These are phyloP conservation scores for Psilanteris sp. DNA, from an alignment of 1,140 invertebrate species.

Conservation along the genomic window DNA sequence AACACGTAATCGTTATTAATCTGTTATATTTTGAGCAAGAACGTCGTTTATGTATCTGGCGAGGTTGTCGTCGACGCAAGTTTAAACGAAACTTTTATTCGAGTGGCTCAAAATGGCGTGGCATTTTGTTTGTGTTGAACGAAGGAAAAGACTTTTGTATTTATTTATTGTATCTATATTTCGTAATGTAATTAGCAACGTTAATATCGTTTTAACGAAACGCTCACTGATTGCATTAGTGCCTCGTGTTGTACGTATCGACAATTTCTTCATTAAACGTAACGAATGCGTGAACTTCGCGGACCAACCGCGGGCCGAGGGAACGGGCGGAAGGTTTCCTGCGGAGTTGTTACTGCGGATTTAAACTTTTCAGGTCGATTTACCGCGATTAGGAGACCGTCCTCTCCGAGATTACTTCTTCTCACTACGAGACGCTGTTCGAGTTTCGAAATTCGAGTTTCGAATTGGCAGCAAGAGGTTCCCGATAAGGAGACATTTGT, in stretches of 20 bases:
- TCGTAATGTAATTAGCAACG: too few species aligned
- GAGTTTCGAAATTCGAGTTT: conserved; percentile 52
- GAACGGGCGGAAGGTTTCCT: conserved; percentile 26
- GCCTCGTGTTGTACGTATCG: conserved; percentile 24
- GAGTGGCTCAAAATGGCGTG: too few species aligned
- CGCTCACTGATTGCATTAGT: too few species aligned
- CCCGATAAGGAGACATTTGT: conserved; percentile 30
- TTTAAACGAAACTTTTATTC: too few species aligned
- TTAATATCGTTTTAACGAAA: too few species aligned
- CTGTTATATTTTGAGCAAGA: too few species aligned
- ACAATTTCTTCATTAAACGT: conserved; percentile 53
- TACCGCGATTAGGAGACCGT: conserved; percentile 59
- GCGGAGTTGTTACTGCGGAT: conserved; percentile 51
- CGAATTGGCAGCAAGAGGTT: conserved; percentile 47
- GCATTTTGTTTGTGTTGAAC: too few species aligned
- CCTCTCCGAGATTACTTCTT: conserved; percentile 49
- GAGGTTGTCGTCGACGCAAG: too few species aligned
- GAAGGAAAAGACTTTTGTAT: too few species aligned
- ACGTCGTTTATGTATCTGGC: too few species aligned
- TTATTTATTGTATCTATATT: too few species aligned
- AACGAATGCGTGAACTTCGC: conserved; percentile 8
- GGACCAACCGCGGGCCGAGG: conserved; percentile 6
- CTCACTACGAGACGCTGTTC: conserved; percentile 34
- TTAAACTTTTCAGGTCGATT: conserved; percentile 67
- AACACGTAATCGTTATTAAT: too few species aligned